Evolutionary conservation across 2,888 invertebrate species (phyloP).

Genomic region (Amaurobius ferox): DNA sequence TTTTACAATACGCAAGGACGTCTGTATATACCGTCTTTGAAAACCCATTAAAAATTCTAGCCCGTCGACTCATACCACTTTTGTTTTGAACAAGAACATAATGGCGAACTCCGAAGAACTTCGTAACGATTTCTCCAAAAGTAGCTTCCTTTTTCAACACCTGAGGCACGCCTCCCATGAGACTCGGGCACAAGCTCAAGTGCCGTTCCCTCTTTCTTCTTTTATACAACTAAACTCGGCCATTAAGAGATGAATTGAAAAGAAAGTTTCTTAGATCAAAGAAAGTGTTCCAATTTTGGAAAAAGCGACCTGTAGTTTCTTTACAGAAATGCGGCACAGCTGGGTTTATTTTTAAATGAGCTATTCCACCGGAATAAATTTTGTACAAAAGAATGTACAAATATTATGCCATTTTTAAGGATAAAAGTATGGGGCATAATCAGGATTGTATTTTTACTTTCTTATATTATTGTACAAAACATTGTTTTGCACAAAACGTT

Average conservation of each 20-base stretch:
- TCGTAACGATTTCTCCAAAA: conserved; percentile 14
- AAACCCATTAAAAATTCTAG: conserved; percentile 11
- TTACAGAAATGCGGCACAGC: neutral
- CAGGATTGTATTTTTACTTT: no score
- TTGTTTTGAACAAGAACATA: neutral
- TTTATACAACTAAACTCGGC: conserved; percentile 12
- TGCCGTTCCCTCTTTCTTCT: neutral
- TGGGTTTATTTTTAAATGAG: no score
- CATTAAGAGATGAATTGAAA: conserved; percentile 2
- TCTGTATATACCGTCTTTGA: no score
- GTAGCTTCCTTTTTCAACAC: conserved; percentile 16
- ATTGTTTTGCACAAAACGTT: no score
- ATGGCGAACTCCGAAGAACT: conserved; percentile 1
- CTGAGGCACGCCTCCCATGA: conserved; percentile 12
- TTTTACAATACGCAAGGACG: no score
- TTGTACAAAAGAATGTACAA: no score
- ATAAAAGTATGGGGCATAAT: no score
- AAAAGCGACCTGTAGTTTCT: neutral
- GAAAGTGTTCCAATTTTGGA: neutral
- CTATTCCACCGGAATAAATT: no score
- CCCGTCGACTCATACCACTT: neutral
- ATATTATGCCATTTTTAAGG: no score
- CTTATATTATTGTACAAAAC: no score
- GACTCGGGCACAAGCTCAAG: conserved; percentile 12
- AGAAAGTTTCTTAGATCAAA: conserved; percentile 18